phyloP scores from a whole-genome alignment of 2,113 vertebrate species.

The Centropristis striata region DNA sequence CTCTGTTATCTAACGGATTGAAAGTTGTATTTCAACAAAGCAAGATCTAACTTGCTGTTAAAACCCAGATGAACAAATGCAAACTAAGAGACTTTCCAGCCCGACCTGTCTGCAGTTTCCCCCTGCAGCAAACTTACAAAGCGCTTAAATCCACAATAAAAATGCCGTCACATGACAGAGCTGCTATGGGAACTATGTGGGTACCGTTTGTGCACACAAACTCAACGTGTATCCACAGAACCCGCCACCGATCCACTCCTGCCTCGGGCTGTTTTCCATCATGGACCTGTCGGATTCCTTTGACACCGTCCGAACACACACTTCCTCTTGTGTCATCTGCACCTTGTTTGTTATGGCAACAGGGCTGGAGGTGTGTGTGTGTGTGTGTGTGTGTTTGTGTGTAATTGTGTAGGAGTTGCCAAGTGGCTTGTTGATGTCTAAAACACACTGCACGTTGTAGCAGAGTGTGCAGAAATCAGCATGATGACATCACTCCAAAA shows the following conservation, averaged over 20 bases:
- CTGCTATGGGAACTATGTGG: not conserved
- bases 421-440: slow-evolving; percentile 42
- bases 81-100: not conserved
- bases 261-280: slow-evolving; percentile 41
- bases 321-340: slow-evolving; percentile 57
- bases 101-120: slow-evolving; percentile 32
- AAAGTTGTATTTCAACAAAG: not conserved
- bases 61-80: not conserved
- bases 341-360: slow-evolving; percentile 72
- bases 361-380: slow-evolving; percentile 17
- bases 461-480: slow-evolving; percentile 8
- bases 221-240: not conserved
- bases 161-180: not conserved
- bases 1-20: not conserved
- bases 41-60: slow-evolving; percentile 14
- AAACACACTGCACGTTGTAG: slow-evolving; percentile 16
- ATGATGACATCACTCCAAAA: slow-evolving; percentile 1
- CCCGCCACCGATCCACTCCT: not conserved
- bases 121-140: slow-evolving; percentile 35
- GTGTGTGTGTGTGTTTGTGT: slow-evolving; percentile 27
- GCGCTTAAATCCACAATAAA: slow-evolving; percentile 7
- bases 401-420: slow-evolving; percentile 12
- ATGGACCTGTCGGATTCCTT: slow-evolving; percentile 50
- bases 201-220: not conserved
- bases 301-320: not conserved